These are phyloP conservation scores for Karalla daura DNA, from an alignment of 2,797 vertebrate genomes.

Conservation along the genomic window DNA sequence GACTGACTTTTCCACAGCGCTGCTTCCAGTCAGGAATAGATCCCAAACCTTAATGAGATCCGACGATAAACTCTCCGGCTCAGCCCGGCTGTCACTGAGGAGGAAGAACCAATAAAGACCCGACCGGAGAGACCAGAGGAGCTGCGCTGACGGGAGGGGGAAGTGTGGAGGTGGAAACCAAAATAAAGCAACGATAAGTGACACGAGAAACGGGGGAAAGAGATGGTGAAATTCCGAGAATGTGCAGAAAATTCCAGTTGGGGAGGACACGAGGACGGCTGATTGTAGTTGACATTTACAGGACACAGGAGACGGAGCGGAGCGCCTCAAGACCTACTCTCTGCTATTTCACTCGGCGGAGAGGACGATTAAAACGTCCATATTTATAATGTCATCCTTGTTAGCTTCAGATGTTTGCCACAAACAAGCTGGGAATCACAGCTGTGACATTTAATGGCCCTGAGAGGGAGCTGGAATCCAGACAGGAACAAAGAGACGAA, in stretches of 20 bases:
- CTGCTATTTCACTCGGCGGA: not conserved
- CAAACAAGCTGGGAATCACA: conserved; percentile 16
- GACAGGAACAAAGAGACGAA: not conserved
- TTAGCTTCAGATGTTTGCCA: conserved; percentile 20
- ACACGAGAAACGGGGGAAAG: not conserved
- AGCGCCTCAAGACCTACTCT: not conserved
- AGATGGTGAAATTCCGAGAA: not conserved
- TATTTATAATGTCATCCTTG: conserved; percentile 46
- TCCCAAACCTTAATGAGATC: not conserved
- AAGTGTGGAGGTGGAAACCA: not conserved
- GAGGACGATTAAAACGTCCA: conserved; percentile 28
- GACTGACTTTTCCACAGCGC: not conserved
- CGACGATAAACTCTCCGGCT: not conserved
- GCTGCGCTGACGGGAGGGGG: not conserved
- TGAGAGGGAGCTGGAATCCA: conserved; percentile 1
- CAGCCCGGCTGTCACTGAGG: not conserved
- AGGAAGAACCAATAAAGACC: not conserved
- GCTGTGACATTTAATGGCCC: conserved; percentile 40
- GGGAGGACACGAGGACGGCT: not conserved
- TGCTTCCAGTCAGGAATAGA: not conserved
- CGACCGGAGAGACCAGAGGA: not conserved
- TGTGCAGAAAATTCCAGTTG: not conserved
- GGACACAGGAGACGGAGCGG: not conserved
- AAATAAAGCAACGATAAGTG: not conserved
- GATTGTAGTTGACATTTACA: conserved; percentile 39